Base-by-base conservation (phyloP, 2,888 invertebrate species). In the Nymphalis polychloros region DNA sequence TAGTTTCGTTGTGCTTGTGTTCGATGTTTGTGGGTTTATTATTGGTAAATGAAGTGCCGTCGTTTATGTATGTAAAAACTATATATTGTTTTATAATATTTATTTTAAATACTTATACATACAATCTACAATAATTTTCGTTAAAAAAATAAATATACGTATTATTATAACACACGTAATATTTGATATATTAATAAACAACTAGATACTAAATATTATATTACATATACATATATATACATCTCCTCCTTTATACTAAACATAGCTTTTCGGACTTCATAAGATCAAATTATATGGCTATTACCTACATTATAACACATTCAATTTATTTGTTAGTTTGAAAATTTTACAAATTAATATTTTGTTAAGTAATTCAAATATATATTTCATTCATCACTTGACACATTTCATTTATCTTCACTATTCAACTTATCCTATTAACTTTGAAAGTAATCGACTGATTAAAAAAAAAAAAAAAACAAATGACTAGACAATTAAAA, bases 101-200 rank as follows among this genome's bases (percentile, higher is more conserved):
- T 84, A 84, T 85, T 84, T 80, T 74, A 80, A 81, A 82, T 75
- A 76, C 72, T 72, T 73, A 74, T 72, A 73, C 72, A 73, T 73
- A 69, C 62, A 73, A 81, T 81, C 83, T 86, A 87, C 82, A 86
- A 82, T 80, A 82, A 78, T 81, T 79, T 83, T 82, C 76, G 76
- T 85, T 88, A 87, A 79, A 88, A 88, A 87, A 88, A 87, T 88
- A 89, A 87, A 88, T 86, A 86, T 84, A 74, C 75, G 76, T 78
- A 77, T 79, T 77, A 73, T 79, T 81, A 72, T 73, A 78, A 81
- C 85, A 87, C 87, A 75, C 74, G 65, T 59, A 68, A 63, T 63
- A 65, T 70, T 57, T 49, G 48, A 59, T 63, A 65, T 70, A 68
- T 64, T 66, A 68, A 68, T 70, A 70, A 50, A 63, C 59, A 50